Base-by-base conservation (phyloP, 2,113 vertebrate genomes). In the Malaclemys terrapin region DNA sequence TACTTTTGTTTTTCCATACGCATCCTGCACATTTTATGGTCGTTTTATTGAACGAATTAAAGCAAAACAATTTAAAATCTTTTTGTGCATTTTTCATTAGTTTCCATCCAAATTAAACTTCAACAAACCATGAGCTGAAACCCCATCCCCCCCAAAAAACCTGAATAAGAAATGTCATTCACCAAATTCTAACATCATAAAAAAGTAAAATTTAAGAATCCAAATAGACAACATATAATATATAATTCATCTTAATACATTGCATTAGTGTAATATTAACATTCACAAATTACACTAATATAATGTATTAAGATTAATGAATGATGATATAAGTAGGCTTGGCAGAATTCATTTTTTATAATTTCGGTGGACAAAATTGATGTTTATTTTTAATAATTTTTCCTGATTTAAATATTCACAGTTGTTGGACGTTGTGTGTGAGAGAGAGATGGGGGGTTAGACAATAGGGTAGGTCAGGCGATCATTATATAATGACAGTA, bases 361-460 rank as follows among this genome's bases (percentile, higher is more conserved):
- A 38, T 38, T 72, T 72, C 1, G 35, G 38, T 69, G 65, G 65
- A 38, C 65, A 38, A 72, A 20, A 72, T 72, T 2, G 7, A 65
- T 65, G 31, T 72, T 72, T 38, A 38, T 38, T n/a, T 72, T 72
- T 38, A n/a, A 69, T n/a, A 4, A n/a, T 72, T 72, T 72, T 38
- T 35, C 19, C 65, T 38, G 65, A 38, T 72, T 22, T 38, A 38
- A 19, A 38, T 22, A 10, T 72, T 72, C 65, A 35, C 59, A 72
- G 65, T 72, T n/a, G 65, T 20, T 9, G 65, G 65, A 72, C 9
- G 3, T n/a, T 17, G 8, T 69, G 7, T 17, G 16, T 6, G 25
- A 5, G 57, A 9, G 9, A 4, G 56, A 29, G 57, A 4, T 12
- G 25, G 2, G 3, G 62, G 35, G 6, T 19, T 2, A 22, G n/a